Conservation (phyloP, 2,113 vertebrate genomes). For the Gymnarchus niloticus region DNA sequence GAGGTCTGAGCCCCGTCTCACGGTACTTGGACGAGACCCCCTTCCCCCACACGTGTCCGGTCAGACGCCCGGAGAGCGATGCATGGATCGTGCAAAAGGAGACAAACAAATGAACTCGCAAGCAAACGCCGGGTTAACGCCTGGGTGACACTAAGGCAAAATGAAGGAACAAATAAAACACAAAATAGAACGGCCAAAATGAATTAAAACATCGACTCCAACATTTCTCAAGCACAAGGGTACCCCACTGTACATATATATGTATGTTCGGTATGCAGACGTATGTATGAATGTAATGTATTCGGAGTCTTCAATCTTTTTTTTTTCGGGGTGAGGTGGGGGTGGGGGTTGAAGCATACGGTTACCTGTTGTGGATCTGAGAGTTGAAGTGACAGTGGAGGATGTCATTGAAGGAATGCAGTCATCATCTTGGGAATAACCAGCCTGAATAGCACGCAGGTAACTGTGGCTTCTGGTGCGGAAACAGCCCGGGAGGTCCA, state of each 20-base stretch:
- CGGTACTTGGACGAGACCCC: constrained; percentile 35
- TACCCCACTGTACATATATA: constrained; percentile 74
- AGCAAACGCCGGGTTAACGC: constrained; percentile 49
- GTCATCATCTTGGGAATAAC: constrained; percentile 98
- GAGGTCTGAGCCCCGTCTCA: constrained; percentile 20
- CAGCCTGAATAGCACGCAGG: constrained; percentile 97
- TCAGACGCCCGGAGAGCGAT: constrained; percentile 50
- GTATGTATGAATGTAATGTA: constrained; percentile 59
- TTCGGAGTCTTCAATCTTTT: constrained; percentile 57
- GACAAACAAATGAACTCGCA: constrained; percentile 36
- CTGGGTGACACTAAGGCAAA: constrained; percentile 46
- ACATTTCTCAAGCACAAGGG: constrained; percentile 65
- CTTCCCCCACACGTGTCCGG: constrained; percentile 38
- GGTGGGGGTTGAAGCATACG: constrained; percentile 45
- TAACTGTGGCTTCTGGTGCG: constrained; percentile 99
- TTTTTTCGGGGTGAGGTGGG: constrained; percentile 37
- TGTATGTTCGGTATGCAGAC: constrained; percentile 62
- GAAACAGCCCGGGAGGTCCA: constrained; percentile 97
- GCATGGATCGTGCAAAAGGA: constrained; percentile 57
- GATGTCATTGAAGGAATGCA: constrained; percentile 87
- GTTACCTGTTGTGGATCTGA: constrained; percentile 95
- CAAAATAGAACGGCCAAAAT: constrained; percentile 39
- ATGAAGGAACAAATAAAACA: constrained; percentile 38
- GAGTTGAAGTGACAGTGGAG: constrained; percentile 86
- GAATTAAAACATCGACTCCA: constrained; percentile 48